Conservation (phyloP, 2,888 invertebrate genomes). For the Hyposoter dolosus region DNA sequence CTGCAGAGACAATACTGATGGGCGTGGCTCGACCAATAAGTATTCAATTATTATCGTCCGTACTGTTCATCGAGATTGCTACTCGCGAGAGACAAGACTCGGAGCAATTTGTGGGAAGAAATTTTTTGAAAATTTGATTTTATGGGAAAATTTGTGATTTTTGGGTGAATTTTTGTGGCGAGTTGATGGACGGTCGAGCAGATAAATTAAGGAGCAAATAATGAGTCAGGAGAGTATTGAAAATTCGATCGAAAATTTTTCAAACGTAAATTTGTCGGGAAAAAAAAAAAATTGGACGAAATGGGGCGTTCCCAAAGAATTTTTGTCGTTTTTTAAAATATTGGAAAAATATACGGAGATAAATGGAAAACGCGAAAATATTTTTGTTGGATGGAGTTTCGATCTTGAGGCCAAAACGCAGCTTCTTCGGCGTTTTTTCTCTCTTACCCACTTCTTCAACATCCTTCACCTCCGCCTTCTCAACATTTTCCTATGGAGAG, state of each 20-base stretch:
- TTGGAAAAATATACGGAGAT: constrained; percentile 34
- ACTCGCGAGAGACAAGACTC: constrained; percentile 29
- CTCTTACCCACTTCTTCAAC: constrained; percentile 28
- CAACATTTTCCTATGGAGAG: constrained; percentile 57
- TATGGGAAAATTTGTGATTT: neutral
- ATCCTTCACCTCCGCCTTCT: constrained; percentile 27
- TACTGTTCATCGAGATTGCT: constrained; percentile 71
- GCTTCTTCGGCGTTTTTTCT: constrained; percentile 66
- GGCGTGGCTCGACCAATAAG: constrained; percentile 76
- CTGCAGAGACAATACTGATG: constrained; percentile 57
- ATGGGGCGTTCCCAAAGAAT: constrained; percentile 36
- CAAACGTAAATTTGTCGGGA: neutral
- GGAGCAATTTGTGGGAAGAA: neutral
- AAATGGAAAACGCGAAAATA: constrained; percentile 61
- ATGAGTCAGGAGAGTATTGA: neutral
- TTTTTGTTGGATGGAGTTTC: constrained; percentile 76
- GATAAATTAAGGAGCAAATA: neutral
- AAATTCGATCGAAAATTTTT: neutral
- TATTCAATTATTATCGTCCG: constrained; percentile 70
- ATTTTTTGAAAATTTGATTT: neutral
- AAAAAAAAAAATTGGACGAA: constrained; percentile 40
- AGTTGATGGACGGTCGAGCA: neutral
- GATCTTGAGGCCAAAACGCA: constrained; percentile 72
- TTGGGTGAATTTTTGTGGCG: too few relatives aligned
- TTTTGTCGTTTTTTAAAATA: constrained; percentile 62